Conservation (phyloP, 2,113 vertebrate genomes). For the Pangasianodon hypophthalmus region DNA sequence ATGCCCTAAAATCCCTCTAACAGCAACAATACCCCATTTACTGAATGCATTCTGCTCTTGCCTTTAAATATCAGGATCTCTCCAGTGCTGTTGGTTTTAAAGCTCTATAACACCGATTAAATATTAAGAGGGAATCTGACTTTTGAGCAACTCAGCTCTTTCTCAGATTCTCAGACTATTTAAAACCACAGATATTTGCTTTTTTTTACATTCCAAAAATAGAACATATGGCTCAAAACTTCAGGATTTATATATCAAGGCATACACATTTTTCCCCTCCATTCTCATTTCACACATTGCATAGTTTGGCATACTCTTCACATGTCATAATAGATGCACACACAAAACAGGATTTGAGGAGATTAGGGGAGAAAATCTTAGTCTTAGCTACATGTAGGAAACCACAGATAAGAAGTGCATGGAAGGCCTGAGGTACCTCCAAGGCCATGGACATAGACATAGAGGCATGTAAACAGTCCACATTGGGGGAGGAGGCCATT, state of each 20-base stretch:
- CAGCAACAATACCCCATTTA: conserved; percentile 49
- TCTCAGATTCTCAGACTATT: conserved; percentile 12
- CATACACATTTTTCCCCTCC: not conserved
- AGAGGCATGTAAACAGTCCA: conserved; percentile 69
- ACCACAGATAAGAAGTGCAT: conserved; percentile 39
- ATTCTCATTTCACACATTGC: conserved; percentile 32
- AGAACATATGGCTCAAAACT: conserved; percentile 36
- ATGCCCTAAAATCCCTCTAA: conserved; percentile 39
- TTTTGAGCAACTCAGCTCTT: conserved; percentile 5
- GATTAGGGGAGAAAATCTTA: not conserved
- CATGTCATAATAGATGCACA: not conserved
- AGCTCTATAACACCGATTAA: conserved; percentile 37
- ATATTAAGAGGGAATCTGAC: not conserved
- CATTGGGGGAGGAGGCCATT: conserved; percentile 47
- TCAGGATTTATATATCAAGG: not conserved
- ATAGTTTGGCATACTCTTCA: conserved; percentile 20
- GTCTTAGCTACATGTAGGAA: conserved; percentile 27
- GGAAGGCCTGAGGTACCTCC: conserved; percentile 33
- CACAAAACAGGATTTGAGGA: not conserved
- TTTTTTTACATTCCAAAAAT: conserved; percentile 12
- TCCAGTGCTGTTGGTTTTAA: conserved; percentile 70
- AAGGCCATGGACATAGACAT: conserved; percentile 31
- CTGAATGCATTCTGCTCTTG: conserved; percentile 53
- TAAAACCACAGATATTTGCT: not conserved
- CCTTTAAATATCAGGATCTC: conserved; percentile 61